phyloP scores from a whole-genome alignment of 2,797 vertebrate species.

The Chiloscyllium punctatum region DNA sequence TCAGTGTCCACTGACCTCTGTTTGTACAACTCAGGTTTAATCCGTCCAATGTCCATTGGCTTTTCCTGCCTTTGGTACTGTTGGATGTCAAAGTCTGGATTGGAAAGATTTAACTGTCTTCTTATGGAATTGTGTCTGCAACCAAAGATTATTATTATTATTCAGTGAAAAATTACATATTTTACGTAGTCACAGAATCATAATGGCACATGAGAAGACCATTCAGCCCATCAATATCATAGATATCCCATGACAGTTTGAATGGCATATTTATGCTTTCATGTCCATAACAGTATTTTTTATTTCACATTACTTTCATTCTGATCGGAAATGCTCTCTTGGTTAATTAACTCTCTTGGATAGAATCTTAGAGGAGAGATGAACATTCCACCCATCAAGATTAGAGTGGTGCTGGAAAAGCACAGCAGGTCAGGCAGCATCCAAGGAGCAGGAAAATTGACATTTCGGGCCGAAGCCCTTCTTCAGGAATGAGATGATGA shows the following conservation, averaged over 20 bases:
- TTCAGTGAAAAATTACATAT: not conserved
- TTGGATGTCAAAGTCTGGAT: constrained; percentile 92
- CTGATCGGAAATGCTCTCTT: not conserved
- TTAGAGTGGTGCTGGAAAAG: too few relatives aligned
- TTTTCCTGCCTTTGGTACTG: constrained; percentile 95
- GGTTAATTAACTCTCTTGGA: not conserved
- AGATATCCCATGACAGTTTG: not conserved
- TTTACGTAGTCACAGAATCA: not conserved
- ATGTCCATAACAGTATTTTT: not conserved
- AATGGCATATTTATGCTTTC: not conserved
- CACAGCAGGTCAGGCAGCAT: too few relatives aligned
- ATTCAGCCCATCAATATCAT: not conserved
- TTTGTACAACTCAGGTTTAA: constrained; percentile 95
- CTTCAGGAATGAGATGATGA: too few relatives aligned
- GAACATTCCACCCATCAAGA: too few relatives aligned
- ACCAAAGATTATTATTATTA: constrained; percentile 41
- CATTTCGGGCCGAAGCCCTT: too few relatives aligned
- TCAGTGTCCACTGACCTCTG: constrained; percentile 89
- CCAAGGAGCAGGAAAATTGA: too few relatives aligned
- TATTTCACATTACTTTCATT: not conserved
- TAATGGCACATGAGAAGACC: not conserved
- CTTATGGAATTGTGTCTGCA: constrained; percentile 88
- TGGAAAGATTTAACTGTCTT: constrained; percentile 93
- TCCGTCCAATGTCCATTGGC: constrained; percentile 85
- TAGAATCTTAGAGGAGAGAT: not conserved